Conservation (phyloP, 2,113 vertebrate genomes). For the Paraplagusia blochii region DNA sequence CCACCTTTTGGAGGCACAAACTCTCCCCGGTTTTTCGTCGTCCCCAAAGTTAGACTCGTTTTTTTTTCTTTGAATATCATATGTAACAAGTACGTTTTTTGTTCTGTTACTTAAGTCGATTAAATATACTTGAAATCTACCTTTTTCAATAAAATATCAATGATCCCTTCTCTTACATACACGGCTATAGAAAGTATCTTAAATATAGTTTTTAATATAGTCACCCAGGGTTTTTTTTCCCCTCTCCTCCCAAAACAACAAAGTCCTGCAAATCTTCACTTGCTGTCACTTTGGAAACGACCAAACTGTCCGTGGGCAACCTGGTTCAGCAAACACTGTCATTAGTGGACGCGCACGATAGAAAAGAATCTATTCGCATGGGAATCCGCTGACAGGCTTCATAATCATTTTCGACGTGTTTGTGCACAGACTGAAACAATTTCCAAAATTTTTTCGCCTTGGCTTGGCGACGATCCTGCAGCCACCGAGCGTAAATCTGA, state of each 20-base stretch:
- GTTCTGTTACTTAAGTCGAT: too few species aligned
- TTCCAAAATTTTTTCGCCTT: neutral
- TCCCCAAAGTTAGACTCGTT: neutral
- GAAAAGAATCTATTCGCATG: slow-evolving; percentile 35
- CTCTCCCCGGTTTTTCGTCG: neutral
- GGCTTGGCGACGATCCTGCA: slow-evolving; percentile 15
- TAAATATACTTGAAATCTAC: too few species aligned
- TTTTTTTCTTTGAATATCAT: neutral
- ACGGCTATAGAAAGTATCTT: too few species aligned
- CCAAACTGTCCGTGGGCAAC: slow-evolving; percentile 55
- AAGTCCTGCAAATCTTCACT: too few species aligned
- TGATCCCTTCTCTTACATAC: too few species aligned
- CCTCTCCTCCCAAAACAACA: too few species aligned
- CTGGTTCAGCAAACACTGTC: slow-evolving; percentile 55
- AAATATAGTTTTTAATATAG: too few species aligned
- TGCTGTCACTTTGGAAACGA: neutral
- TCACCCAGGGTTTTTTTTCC: too few species aligned
- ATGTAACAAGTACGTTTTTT: too few species aligned
- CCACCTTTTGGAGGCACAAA: slow-evolving; percentile 27
- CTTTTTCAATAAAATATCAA: too few species aligned
- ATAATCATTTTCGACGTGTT: slow-evolving; percentile 47
- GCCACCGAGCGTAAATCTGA: slow-evolving; percentile 27
- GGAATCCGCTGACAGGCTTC: slow-evolving; percentile 47
- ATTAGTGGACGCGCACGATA: slow-evolving; percentile 53
- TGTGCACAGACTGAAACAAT: slow-evolving; percentile 27